phyloP scores from a whole-genome alignment of 2,888 invertebrate species.

The Bembecia ichneumoniformis region DNA sequence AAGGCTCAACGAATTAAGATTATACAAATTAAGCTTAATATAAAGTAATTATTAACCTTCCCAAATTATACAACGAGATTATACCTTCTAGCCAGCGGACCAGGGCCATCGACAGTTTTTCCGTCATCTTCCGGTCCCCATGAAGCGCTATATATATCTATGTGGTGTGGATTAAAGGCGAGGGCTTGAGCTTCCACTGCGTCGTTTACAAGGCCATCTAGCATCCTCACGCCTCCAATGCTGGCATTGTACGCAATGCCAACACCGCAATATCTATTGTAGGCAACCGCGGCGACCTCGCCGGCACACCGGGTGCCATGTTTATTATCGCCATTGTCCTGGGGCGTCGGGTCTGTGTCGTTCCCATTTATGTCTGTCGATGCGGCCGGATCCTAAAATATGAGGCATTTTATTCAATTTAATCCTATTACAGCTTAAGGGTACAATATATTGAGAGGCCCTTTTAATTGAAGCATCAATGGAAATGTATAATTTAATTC shows the following conservation, averaged over 20 bases:
- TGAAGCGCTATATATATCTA: conserved; percentile 96
- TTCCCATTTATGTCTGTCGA: conserved; percentile 98
- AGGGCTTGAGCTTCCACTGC: conserved; percentile 95
- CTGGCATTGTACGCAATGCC: conserved; percentile 97
- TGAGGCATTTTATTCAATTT: conserved; percentile 8
- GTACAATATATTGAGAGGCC: neutral
- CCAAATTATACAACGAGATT: conserved; percentile 6
- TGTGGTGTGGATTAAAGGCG: conserved; percentile 92
- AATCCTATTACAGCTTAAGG: neutral
- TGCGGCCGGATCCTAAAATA: conserved; percentile 87
- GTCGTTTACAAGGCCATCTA: conserved; percentile 97
- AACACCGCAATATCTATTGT: conserved; percentile 96
- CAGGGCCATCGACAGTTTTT: conserved; percentile 96
- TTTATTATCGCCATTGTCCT: conserved; percentile 98
- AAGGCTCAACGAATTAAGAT: too few relatives aligned
- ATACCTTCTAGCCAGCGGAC: conserved; percentile 84
- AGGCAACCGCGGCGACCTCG: conserved; percentile 97
- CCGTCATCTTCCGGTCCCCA: conserved; percentile 99
- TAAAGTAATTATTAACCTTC: too few relatives aligned
- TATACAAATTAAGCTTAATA: too few relatives aligned
- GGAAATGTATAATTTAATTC: too few relatives aligned
- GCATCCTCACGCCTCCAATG: conserved; percentile 96
- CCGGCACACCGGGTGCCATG: conserved; percentile 99
- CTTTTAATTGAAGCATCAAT: too few relatives aligned
- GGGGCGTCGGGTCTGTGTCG: conserved; percentile 97